phyloP scores from a whole-genome alignment of 2,797 vertebrate genomes.

The Xyrichtys novacula region DNA sequence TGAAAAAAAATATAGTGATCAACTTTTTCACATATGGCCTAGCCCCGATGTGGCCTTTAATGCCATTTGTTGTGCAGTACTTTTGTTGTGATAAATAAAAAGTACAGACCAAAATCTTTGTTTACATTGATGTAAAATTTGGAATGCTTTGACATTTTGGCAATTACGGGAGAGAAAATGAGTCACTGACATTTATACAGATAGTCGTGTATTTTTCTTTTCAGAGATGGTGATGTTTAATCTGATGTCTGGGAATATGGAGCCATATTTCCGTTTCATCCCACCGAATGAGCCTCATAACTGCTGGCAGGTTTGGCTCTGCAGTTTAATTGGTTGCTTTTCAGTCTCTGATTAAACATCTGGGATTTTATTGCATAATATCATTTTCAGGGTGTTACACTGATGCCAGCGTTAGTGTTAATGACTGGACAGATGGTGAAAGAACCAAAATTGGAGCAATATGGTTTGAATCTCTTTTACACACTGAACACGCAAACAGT shows the following conservation, averaged over 20 bases:
- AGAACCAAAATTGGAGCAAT: slow-evolving; percentile 4
- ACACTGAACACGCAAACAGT: not conserved
- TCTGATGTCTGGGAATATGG: not conserved
- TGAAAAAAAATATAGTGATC: too few species aligned
- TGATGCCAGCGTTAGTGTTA: slow-evolving; percentile 18
- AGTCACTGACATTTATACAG: not conserved
- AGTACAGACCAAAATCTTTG: too few species aligned
- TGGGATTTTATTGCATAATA: slow-evolving; percentile 23
- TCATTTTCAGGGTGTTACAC: slow-evolving; percentile 8
- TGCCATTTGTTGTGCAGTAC: too few species aligned
- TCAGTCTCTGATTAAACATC: slow-evolving; percentile 21
- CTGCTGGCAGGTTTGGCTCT: not conserved
- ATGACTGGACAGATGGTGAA: slow-evolving; percentile 24
- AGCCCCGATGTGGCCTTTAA: too few species aligned
- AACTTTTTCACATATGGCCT: too few species aligned
- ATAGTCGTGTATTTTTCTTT: not conserved
- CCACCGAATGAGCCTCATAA: not conserved
- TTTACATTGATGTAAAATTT: too few species aligned
- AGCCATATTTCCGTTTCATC: not conserved
- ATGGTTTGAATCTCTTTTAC: not conserved
- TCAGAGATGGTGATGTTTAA: not conserved
- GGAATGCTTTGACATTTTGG: too few species aligned
- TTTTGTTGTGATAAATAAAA: too few species aligned
- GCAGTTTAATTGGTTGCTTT: not conserved
- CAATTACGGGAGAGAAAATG: not conserved